Evolutionary conservation across 2,113 vertebrate species (phyloP).

Genomic region (Tupaia tana): DNA sequence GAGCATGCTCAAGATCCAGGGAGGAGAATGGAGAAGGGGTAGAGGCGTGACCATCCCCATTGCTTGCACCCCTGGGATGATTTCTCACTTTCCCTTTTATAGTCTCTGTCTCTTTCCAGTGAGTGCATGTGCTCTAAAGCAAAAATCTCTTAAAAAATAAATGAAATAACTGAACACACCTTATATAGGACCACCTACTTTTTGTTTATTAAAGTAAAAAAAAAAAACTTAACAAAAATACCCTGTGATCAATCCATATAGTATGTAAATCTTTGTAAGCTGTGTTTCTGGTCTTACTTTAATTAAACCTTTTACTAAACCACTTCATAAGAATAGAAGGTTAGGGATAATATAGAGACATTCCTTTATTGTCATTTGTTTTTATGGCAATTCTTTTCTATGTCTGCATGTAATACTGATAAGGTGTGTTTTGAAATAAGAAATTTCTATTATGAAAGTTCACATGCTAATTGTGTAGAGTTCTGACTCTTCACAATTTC

Average conservation of each 20-base stretch:
- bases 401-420: not conserved
- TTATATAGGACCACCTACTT: not conserved
- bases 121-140: too few relatives aligned
- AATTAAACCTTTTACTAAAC: not conserved
- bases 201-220: not conserved
- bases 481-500: not conserved
- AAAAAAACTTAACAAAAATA: not conserved
- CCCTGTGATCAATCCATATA: not conserved
- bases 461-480: not conserved
- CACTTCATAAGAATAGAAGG: not conserved
- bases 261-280: not conserved
- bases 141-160: not conserved
- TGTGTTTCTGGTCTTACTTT: not conserved
- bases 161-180: not conserved
- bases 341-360: not conserved
- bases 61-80: too few relatives aligned
- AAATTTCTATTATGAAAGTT: constrained; percentile 2
- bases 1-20: too few relatives aligned
- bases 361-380: not conserved
- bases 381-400: not conserved
- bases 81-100: too few relatives aligned
- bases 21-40: too few relatives aligned
- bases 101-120: too few relatives aligned
- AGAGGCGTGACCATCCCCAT: too few relatives aligned
- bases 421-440: constrained; percentile 16